Percentiles rank a stretch among this genome's conserved stretches.
Conservation (phyloP, 2,888 invertebrate species). For the Tupiocoris notatus region DNA sequence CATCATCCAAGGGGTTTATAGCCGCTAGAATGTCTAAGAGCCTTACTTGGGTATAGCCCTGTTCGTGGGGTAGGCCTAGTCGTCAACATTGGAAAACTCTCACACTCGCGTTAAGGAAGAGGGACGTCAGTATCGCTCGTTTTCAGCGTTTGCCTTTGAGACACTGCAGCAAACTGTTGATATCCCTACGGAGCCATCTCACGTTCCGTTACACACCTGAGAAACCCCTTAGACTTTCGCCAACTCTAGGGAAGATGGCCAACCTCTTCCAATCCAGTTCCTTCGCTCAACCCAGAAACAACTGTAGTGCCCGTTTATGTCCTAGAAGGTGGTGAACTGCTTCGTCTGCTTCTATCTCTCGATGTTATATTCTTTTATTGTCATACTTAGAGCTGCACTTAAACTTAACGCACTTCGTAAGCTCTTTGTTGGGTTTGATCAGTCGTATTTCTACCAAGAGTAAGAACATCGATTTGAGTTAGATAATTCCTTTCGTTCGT, state of each 20-base stretch:
- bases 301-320: neutral
- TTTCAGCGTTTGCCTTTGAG: neutral
- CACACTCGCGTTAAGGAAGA: neutral
- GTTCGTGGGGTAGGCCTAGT: neutral
- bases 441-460: no score
- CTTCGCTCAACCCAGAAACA: no score
- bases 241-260: neutral
- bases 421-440: no score
- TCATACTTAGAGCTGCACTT: neutral
- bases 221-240: neutral
- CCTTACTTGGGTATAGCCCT: neutral
- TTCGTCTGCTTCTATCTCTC: neutral
- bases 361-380: neutral
- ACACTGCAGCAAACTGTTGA: constrained; percentile 8
- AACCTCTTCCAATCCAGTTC: neutral
- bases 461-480: no score
- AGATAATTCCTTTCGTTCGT: no score
- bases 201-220: neutral
- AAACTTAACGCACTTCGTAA: neutral
- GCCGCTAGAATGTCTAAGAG: neutral
- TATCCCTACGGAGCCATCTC: neutral
- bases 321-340: neutral
- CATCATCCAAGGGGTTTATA: neutral
- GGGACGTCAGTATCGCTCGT: neutral
- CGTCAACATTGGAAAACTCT: neutral